These are phyloP conservation scores for Felis catus DNA, from an alignment of 2,113 vertebrate genomes.

Conservation along the genomic window F.catus_Fca126_mat1.0 CM031412.1:152884001-152884500, in stretches of 20 bases:
- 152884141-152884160: not conserved
- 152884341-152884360: not conserved
- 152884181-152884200: not conserved
- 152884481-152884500: not conserved
- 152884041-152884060: not conserved
- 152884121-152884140: not conserved
- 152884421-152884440: not conserved
- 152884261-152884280: not conserved
- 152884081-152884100: not conserved
- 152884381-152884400: not conserved
- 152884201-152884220: not conserved
- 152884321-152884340: not conserved
- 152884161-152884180: not conserved
- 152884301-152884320: not conserved
- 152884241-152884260: too few species aligned
- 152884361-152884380: not conserved
- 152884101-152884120: not conserved
- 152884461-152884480: not conserved
- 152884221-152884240: not conserved
- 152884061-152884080: not conserved
- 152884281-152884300: too few species aligned
- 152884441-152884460: not conserved
- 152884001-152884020: too few species aligned
- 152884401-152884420: constrained; percentile 46
- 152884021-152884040: too few species aligned